A percentile compares a stretch with the other conserved stretches of the same genome.
Conservation (phyloP, 2,888 invertebrate genomes). For the Dendrolimus houi region DNA sequence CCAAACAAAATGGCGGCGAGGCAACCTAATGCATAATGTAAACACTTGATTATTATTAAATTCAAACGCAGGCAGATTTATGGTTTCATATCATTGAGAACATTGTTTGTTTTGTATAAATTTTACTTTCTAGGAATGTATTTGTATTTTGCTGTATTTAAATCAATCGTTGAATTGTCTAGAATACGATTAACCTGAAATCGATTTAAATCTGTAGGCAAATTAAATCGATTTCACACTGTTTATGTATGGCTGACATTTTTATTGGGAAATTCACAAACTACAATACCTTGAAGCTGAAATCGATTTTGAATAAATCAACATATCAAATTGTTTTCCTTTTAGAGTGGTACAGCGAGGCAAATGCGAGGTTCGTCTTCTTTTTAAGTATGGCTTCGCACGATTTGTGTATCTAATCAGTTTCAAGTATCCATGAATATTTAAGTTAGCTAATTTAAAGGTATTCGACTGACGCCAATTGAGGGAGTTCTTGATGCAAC, state of each 20-base stretch:
- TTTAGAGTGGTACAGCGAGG: too few species aligned
- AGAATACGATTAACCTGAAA: background rate
- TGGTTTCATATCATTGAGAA: background rate
- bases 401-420: too few species aligned
- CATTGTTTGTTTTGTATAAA: background rate
- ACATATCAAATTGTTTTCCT: too few species aligned
- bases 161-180: background rate
- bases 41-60: conserved; percentile 26
- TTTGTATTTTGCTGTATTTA: background rate
- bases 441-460: too few species aligned
- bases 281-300: too few species aligned
- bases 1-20: conserved; percentile 23
- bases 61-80: conserved; percentile 6
- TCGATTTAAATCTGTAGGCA: background rate
- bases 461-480: too few species aligned
- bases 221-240: background rate
- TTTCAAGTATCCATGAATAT: too few species aligned
- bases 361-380: too few species aligned
- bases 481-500: too few species aligned
- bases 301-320: too few species aligned
- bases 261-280: background rate
- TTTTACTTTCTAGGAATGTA: background rate
- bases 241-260: background rate
- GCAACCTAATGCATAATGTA: conserved; percentile 32
- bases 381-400: too few species aligned